Evolutionary conservation across 2,888 invertebrate species (phyloP), one percentile per base, ranked within the genome.

Genomic region (Diloba caeruleocephala): DNA sequence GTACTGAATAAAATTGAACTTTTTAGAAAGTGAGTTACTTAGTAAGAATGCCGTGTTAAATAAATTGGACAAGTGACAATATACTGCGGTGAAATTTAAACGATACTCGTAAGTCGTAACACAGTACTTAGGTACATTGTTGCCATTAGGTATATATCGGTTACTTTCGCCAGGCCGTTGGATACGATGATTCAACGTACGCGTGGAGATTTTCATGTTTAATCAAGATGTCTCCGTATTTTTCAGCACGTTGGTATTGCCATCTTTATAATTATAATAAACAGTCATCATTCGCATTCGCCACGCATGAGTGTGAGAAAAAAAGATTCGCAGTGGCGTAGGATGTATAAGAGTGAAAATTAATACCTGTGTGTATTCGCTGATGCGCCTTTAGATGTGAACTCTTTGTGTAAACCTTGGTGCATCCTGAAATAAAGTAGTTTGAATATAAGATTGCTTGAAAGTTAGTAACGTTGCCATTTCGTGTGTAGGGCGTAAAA

Each of bases 331-430:
- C 71, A 59, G 28, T 33, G 26, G 46, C 43, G 26, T 21, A 14
- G 36, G 26, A 3, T 19, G 17, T 28, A 15, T 41, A 92, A 14
- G 12, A 15, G 23, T 29, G 34, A 41, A 38, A 25, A 21, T 53
- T 83, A 93, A 95, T 95, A 98, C 98, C 98, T 94, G 99, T 99
- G 86, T 99, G 99, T 93, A 99, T 98, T 91, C 99, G 95, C 92
- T 99, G 98, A 93, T 99, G 99, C 68, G 99, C 99, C 94, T 99
- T 99, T 72, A 99, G 95, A 92, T 99, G 99, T 79, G 98, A 99
- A 94, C 98, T 98, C 94, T 99, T 99, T 71, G 99, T 99, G 94
- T 99, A 99, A 70, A 98, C 98, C 94, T 99, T 99, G 80, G 97
- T 95, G 94, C 99, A 99, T 88, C 98, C 99, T 98, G 95, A 54